Percentiles rank a stretch among this genome's conserved stretches.
phyloP scores from a whole-genome alignment of 2,113 vertebrate genomes.

The Cygnus buccinator region DNA sequence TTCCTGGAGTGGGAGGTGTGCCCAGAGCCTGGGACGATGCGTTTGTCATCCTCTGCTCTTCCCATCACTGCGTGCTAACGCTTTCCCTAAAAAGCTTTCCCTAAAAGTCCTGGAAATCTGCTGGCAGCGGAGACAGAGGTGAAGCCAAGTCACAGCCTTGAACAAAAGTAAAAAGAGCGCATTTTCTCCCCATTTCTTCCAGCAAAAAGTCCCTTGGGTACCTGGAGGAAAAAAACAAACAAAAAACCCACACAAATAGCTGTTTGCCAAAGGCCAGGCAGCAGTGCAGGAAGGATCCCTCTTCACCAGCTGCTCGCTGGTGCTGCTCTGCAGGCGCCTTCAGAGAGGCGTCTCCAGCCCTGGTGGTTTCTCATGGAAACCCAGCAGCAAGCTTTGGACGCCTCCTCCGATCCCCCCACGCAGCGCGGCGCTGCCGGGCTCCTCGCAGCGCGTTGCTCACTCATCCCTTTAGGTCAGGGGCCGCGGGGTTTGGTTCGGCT shows the following conservation, averaged over 20 bases:
- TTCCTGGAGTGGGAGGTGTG: not conserved
- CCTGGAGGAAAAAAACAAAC: not conserved
- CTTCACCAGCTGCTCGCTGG: not conserved
- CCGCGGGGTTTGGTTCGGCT: not conserved
- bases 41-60: not conserved
- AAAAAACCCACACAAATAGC: not conserved
- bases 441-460: not conserved
- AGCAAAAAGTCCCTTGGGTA: not conserved
- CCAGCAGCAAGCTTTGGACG: not conserved
- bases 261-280: not conserved
- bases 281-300: not conserved
- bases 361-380: not conserved
- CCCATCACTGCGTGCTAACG: not conserved
- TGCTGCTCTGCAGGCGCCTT: rapidly evolving
- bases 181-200: not conserved
- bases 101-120: not conserved
- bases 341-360: not conserved
- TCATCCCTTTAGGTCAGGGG: not conserved
- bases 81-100: not conserved
- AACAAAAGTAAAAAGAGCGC: not conserved
- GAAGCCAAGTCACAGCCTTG: not conserved
- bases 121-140: not conserved
- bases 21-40: not conserved
- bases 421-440: not conserved
- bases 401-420: rapidly evolving